Percentiles rank a stretch among this genome's conserved stretches.
Evolutionary conservation across 2,797 vertebrate species (phyloP).

Genomic region (Glyptemys insculpta): DNA sequence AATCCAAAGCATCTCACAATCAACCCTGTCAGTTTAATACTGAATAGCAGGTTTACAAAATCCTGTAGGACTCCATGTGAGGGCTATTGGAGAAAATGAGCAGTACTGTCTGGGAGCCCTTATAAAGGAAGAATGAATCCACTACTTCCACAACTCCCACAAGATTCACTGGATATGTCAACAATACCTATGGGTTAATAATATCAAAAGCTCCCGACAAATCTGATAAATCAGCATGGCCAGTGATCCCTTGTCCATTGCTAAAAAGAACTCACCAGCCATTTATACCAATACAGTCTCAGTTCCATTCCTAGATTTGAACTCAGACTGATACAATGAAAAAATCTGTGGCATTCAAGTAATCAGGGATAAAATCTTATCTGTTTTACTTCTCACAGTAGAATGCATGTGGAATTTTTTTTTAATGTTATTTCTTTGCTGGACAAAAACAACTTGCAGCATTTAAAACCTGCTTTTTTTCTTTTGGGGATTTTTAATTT

Average conservation of each 20-base stretch:
- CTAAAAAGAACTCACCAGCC: background rate
- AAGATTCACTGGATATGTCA: background rate
- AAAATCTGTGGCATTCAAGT: conserved; percentile 64
- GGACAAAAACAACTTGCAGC: background rate
- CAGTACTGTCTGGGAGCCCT: background rate
- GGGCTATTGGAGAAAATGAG: background rate
- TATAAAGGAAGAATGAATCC: background rate
- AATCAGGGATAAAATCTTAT: conserved; percentile 38
- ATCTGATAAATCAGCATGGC: background rate
- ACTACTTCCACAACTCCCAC: background rate
- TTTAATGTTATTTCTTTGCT: conserved; percentile 1
- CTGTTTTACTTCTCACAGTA: conserved; percentile 32
- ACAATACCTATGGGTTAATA: background rate
- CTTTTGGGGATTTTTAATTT: background rate
- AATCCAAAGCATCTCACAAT: background rate
- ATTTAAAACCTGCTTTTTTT: background rate
- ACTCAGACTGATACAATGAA: conserved; percentile 70
- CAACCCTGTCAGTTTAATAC: background rate
- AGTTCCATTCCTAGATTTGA: conserved; percentile 16
- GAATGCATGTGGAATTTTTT: conserved; percentile 27
- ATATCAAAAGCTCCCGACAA: background rate
- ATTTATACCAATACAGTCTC: conserved; percentile 24
- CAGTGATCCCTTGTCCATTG: background rate
- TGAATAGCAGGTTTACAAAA: background rate
- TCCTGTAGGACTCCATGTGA: background rate